These are phyloP conservation scores for Caenorhabditis remanei DNA, from an alignment of 1,140 invertebrate genomes.

Conservation along the genomic window DNA sequence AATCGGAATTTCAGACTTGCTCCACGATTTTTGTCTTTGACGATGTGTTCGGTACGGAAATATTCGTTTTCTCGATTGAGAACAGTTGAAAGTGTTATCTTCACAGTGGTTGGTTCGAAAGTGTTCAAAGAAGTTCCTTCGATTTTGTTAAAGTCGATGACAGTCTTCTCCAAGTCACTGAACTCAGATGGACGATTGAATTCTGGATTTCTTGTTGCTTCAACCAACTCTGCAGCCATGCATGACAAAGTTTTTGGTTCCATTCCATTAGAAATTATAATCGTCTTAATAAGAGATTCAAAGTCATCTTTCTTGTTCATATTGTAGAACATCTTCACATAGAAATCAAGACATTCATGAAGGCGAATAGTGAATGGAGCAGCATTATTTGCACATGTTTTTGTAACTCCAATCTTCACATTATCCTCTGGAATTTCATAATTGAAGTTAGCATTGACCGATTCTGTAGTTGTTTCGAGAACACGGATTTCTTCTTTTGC, in stretches of 20 bases:
- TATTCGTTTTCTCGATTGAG: neutral
- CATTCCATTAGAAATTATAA: conserved; percentile 31
- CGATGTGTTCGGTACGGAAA: conserved; percentile 34
- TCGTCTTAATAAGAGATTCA: conserved; percentile 9
- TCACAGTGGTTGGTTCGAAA: conserved; percentile 6
- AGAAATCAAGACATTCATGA: conserved; percentile 50
- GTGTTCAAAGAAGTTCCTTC: conserved; percentile 13
- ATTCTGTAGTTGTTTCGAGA: conserved; percentile 37
- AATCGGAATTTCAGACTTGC: conserved; percentile 41
- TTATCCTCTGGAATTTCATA: conserved; percentile 9
- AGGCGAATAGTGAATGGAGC: conserved; percentile 34
- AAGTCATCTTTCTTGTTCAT: conserved; percentile 59
- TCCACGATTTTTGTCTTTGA: conserved; percentile 61
- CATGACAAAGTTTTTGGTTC: conserved; percentile 53
- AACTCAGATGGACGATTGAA: conserved; percentile 48
- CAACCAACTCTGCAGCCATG: conserved; percentile 49
- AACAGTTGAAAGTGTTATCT: conserved; percentile 31
- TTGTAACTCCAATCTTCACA: conserved; percentile 5
- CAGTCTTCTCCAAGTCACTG: neutral
- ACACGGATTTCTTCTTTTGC: conserved; percentile 57
- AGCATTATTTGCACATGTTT: conserved; percentile 36
- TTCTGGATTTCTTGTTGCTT: conserved; percentile 46
- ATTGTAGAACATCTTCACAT: conserved; percentile 54
- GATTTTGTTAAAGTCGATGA: conserved; percentile 38
- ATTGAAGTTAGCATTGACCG: neutral